Evolutionary conservation across 2,113 vertebrate genomes (phyloP).

Genomic region (Aix galericulata): DNA sequence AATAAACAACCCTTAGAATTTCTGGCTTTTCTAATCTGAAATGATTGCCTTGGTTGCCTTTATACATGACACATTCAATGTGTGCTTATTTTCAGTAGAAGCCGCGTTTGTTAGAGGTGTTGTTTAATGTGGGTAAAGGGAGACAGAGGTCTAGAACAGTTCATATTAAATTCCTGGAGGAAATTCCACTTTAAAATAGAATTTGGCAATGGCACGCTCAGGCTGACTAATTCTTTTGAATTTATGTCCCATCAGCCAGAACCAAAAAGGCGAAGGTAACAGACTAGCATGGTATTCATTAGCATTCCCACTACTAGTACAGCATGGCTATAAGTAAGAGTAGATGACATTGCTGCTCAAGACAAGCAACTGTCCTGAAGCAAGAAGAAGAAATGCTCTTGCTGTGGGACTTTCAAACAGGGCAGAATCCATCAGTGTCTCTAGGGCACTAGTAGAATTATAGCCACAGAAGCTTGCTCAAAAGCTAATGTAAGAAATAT

Average conservation of each 20-base stretch:
- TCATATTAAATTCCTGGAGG: not conserved
- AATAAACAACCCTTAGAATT: conserved; percentile 21
- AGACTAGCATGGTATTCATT: not conserved
- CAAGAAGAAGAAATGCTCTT: not conserved
- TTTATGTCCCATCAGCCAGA: not conserved
- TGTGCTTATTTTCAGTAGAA: conserved; percentile 17
- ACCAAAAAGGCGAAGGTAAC: not conserved
- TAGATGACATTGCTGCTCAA: not conserved
- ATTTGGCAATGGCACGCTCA: not conserved
- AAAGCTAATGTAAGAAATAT: not conserved
- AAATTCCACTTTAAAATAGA: not conserved
- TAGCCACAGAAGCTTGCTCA: not conserved
- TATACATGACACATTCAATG: not conserved
- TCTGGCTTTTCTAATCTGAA: not conserved
- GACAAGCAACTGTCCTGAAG: not conserved
- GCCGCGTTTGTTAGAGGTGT: not conserved
- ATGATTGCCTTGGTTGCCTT: conserved; percentile 4
- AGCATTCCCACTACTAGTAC: not conserved
- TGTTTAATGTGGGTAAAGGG: not conserved
- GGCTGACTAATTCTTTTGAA: not conserved
- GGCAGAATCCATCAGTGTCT: not conserved
- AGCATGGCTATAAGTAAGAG: not conserved
- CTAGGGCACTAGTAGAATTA: not conserved
- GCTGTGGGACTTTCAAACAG: not conserved
- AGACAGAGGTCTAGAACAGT: not conserved